These are phyloP conservation scores for Panthera tigris DNA, from an alignment of 2,113 vertebrate genomes.

Conservation along the genomic window DNA sequence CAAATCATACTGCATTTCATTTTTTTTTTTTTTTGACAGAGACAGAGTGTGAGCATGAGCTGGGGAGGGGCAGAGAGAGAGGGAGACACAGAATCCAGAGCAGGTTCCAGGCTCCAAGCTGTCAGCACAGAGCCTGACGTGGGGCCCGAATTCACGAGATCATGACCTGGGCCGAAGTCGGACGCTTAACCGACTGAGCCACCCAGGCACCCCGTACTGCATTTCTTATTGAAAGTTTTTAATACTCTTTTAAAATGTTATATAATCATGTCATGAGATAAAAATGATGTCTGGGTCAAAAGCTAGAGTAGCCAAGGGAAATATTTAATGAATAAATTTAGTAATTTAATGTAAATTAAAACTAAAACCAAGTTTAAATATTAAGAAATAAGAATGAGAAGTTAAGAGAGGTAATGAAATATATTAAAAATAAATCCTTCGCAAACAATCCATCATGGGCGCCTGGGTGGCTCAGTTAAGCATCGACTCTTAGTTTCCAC, in stretches of 20 bases:
- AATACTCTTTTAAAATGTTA: background rate
- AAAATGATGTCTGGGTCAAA: background rate
- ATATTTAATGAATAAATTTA: conserved; percentile 44
- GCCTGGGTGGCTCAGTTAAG: no score
- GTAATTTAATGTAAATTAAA: background rate
- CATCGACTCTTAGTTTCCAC: no score
- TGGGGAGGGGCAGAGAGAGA: no score
- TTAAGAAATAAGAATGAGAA: background rate
- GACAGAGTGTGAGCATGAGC: no score
- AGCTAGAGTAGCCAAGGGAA: background rate
- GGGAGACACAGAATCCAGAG: no score
- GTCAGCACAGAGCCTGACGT: no score
- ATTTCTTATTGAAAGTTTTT: background rate
- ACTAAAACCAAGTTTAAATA: background rate
- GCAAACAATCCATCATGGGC: background rate
- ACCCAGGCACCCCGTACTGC: background rate
- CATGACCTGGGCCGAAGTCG: no score
- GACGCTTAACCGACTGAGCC: no score
- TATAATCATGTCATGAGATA: background rate
- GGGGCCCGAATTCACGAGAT: no score
- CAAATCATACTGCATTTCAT: background rate
- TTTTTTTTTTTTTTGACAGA: no score
- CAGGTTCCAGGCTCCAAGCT: no score
- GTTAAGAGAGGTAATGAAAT: background rate
- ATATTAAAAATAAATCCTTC: background rate